phyloP scores from a whole-genome alignment of 2,113 vertebrate species.

The Aegithalos caudatus region DNA sequence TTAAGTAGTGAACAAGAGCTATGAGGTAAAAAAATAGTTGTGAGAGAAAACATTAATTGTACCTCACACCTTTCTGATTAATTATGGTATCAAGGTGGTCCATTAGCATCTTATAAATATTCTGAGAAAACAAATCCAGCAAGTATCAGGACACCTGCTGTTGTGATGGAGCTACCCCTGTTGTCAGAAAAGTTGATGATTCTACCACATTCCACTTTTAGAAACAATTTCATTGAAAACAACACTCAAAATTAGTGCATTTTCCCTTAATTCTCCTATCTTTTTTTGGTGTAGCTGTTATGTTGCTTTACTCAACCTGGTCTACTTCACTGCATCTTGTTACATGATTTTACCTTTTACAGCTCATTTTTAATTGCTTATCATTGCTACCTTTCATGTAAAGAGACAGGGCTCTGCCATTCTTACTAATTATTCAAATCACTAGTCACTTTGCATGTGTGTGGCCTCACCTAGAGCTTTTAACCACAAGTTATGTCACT shows the following conservation, averaged over 20 bases:
- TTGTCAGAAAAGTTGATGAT: neutral
- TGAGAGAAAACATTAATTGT: neutral
- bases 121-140: neutral
- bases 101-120: neutral
- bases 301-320: conserved; percentile 9
- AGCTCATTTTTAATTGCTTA: conserved; percentile 73
- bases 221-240: neutral
- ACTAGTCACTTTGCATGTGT: conserved; percentile 60
- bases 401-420: conserved; percentile 72
- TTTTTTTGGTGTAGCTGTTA: neutral
- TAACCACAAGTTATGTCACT: conserved; percentile 65
- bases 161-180: neutral
- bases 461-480: conserved; percentile 75
- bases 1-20: neutral
- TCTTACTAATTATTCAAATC: conserved; percentile 77
- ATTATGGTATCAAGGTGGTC: neutral
- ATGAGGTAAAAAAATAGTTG: neutral
- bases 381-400: conserved; percentile 70
- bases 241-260: neutral
- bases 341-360: conserved; percentile 31
- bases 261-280: neutral
- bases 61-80: neutral
- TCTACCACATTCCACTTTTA: neutral
- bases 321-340: neutral
- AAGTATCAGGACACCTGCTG: neutral